Evolutionary conservation across 2,888 invertebrate genomes (phyloP).

Genomic region (Cataglyphis cursor): DNA sequence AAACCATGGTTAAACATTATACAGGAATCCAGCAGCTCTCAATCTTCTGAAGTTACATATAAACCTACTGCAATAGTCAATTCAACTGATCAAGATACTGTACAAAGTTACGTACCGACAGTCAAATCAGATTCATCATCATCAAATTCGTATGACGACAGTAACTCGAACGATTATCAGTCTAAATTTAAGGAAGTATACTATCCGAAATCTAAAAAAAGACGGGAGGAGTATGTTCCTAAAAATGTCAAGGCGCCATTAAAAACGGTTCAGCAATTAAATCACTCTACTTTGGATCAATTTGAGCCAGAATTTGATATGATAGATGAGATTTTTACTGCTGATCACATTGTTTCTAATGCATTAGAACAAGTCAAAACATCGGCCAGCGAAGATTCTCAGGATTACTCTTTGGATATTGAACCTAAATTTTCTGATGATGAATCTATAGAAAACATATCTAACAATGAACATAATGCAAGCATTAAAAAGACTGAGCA

Average conservation of each 20-base stretch:
- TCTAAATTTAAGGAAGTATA: constrained; percentile 82
- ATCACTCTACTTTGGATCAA: constrained; percentile 84
- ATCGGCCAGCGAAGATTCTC: constrained; percentile 71
- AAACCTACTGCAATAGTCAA: constrained; percentile 82
- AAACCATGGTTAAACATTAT: constrained; percentile 79
- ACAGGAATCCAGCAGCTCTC: constrained; percentile 74
- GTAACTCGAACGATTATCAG: constrained; percentile 79
- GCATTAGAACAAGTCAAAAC: constrained; percentile 7
- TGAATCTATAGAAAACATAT: constrained; percentile 68
- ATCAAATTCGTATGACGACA: constrained; percentile 79
- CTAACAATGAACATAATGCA: constrained; percentile 20
- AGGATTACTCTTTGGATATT: constrained; percentile 75
- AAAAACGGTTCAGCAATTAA: constrained; percentile 77
- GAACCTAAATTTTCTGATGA: constrained; percentile 84
- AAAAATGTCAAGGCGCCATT: constrained; percentile 83
- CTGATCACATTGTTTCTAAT: constrained; percentile 61
- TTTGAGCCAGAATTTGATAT: constrained; percentile 85
- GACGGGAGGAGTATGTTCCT: constrained; percentile 85
- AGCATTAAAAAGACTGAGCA: constrained; percentile 73
- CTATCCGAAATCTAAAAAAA: constrained; percentile 83
- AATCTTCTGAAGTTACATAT: constrained; percentile 78
- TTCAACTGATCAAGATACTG: constrained; percentile 66
- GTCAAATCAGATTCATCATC: constrained; percentile 77
- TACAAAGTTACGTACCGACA: constrained; percentile 82
- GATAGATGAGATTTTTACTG: constrained; percentile 85